Percentiles rank a stretch among this genome's conserved stretches.
Conservation (phyloP, 2,888 invertebrate genomes). For the Miltochrista miniata region DNA sequence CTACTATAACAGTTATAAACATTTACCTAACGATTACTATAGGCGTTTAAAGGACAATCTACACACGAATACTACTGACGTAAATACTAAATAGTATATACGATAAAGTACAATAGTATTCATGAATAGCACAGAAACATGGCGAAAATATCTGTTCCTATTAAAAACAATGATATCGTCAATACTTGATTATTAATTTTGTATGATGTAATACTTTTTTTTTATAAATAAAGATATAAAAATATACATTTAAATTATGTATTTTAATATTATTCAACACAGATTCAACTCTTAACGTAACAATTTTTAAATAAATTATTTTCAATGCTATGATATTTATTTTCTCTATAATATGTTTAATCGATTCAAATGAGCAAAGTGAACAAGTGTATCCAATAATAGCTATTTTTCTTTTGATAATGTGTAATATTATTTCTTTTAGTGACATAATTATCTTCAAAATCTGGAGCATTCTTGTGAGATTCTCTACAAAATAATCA, state of each 20-base stretch:
- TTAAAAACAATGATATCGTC: conserved; percentile 49
- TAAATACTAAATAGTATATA: conserved; percentile 5
- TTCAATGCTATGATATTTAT: conserved; percentile 30
- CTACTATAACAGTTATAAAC: conserved; percentile 48
- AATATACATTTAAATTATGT: conserved; percentile 75
- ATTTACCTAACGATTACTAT: conserved; percentile 44
- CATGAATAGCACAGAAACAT: conserved; percentile 28
- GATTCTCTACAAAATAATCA: conserved; percentile 55
- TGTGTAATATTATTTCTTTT: conserved; percentile 5
- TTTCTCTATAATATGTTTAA: conserved; percentile 25
- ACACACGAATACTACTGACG: conserved; percentile 45
- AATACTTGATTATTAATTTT: conserved; percentile 54
- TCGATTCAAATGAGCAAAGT: conserved; percentile 45
- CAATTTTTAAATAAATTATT: conserved; percentile 58
- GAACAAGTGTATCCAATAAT: conserved; percentile 22
- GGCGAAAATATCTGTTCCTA: conserved; percentile 28
- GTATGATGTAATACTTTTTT: conserved; percentile 66
- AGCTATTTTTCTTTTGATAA: conserved; percentile 29
- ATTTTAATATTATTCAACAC: conserved; percentile 74
- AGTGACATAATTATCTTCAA: conserved; percentile 17
- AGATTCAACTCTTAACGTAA: conserved; percentile 70
- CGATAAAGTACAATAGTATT: conserved; percentile 26
- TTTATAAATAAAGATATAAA: conserved; percentile 76
- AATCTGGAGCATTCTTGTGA: conserved; percentile 52
- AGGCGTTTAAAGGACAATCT: conserved; percentile 26